Percentiles rank a stretch among this genome's conserved stretches.
Conservation (phyloP, 2,888 invertebrate genomes). For the Xestobium rufovillosum region DNA sequence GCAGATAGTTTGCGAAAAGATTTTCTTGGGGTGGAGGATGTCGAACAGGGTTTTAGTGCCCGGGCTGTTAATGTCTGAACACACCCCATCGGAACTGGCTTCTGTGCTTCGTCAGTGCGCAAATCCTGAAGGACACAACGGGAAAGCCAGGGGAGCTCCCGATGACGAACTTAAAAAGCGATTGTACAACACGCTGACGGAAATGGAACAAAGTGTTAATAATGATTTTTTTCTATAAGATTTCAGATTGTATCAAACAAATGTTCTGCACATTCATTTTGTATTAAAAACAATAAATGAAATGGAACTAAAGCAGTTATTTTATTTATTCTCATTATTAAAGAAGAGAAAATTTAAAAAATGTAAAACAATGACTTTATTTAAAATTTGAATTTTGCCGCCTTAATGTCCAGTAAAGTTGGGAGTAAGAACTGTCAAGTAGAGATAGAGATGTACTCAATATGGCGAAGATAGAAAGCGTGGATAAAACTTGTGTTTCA, state of each 20-base stretch:
- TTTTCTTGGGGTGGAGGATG: slow-evolving; percentile 57
- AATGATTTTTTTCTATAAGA: slow-evolving; percentile 34
- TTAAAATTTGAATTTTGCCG: too few species aligned
- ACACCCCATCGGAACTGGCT: slow-evolving; percentile 51
- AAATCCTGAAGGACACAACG: slow-evolving; percentile 46
- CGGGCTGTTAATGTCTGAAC: slow-evolving; percentile 52
- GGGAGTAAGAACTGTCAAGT: too few species aligned
- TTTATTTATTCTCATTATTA: too few species aligned
- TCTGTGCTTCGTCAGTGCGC: slow-evolving; percentile 53
- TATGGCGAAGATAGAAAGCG: too few species aligned
- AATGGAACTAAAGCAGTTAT: not conserved
- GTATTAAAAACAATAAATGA: too few species aligned
- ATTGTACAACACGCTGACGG: slow-evolving; percentile 48
- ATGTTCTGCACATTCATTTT: too few species aligned
- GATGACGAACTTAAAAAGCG: slow-evolving; percentile 45
- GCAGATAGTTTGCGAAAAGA: slow-evolving; percentile 59
- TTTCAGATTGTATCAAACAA: not conserved
- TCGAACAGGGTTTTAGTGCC: slow-evolving; percentile 54
- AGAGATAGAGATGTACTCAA: too few species aligned
- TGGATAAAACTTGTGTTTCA: too few species aligned
- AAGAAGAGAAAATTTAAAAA: too few species aligned
- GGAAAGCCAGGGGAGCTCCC: slow-evolving; percentile 45
- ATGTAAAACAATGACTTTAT: too few species aligned
- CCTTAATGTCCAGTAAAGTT: too few species aligned
- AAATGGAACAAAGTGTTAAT: slow-evolving; percentile 42